phyloP scores from a whole-genome alignment of 1,140 invertebrate genomes.

The Hetaerina americana region DNA sequence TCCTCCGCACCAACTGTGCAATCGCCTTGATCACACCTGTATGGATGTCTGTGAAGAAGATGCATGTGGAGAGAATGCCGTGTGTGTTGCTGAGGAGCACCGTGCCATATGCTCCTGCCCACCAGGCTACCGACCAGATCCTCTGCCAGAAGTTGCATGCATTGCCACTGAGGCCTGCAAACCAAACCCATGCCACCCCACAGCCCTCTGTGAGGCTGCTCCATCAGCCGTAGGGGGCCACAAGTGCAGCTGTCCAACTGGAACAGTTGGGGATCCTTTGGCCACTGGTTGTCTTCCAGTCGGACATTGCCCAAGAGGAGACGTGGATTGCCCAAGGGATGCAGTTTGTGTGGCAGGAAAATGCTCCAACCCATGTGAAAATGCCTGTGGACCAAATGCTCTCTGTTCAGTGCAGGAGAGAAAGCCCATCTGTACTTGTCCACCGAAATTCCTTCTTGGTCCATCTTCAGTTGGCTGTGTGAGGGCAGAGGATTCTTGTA shows the following conservation, averaged over 20 bases:
- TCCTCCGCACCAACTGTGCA: slow-evolving; percentile 59
- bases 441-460: slow-evolving; percentile 45
- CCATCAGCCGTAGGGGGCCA: slow-evolving; percentile 40
- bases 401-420: slow-evolving; percentile 60
- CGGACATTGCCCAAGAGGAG: slow-evolving; percentile 51
- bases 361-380: slow-evolving; percentile 65
- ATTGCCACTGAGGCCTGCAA: slow-evolving; percentile 49
- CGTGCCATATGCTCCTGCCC: slow-evolving; percentile 70
- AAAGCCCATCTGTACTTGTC: slow-evolving; percentile 60
- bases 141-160: slow-evolving; percentile 67
- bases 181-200: slow-evolving; percentile 64
- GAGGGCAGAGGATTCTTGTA: slow-evolving; percentile 47
- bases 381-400: slow-evolving; percentile 60
- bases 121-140: slow-evolving; percentile 62
- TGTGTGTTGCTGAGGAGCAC: slow-evolving; percentile 76
- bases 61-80: slow-evolving; percentile 72
- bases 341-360: slow-evolving; percentile 54
- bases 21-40: slow-evolving; percentile 68
- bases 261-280: slow-evolving; percentile 61
- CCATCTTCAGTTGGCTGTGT: slow-evolving; percentile 53
- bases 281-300: slow-evolving; percentile 58
- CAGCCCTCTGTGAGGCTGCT: slow-evolving; percentile 58
- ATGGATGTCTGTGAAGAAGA: slow-evolving; percentile 65
- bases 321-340: slow-evolving; percentile 59
- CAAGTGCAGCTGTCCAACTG: slow-evolving; percentile 59